Conservation (phyloP, 2,113 vertebrate genomes). For the Capreolus pygargus region DNA sequence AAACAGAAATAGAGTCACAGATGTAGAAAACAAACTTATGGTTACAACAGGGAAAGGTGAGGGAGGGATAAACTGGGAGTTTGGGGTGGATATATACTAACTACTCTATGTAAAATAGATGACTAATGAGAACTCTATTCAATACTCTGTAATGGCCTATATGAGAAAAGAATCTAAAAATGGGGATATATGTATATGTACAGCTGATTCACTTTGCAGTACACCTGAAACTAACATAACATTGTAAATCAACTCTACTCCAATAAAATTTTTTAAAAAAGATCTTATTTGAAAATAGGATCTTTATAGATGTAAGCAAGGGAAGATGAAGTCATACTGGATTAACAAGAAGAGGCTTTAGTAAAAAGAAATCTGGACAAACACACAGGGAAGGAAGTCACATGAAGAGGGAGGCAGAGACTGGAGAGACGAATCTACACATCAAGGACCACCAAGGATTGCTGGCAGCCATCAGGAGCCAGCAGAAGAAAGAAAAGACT, state of each 20-base stretch:
- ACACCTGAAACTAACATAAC: neutral
- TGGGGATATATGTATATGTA: neutral
- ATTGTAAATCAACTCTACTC: neutral
- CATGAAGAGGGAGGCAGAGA: neutral
- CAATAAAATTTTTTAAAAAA: neutral
- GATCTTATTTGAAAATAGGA: neutral
- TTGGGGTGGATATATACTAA: neutral
- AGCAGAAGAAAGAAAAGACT: too few species aligned
- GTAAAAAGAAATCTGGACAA: too few species aligned
- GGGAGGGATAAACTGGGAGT: neutral
- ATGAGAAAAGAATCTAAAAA: neutral
- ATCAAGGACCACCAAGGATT: too few species aligned
- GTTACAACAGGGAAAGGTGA: neutral
- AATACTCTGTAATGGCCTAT: neutral
- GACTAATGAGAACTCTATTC: neutral
- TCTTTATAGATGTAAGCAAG: neutral
- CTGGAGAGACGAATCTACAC: rapidly evolving
- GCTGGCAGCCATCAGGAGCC: neutral
- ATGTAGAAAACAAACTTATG: neutral
- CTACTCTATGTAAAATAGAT: neutral
- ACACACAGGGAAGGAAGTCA: neutral
- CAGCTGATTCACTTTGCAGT: neutral
- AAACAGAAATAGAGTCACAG: neutral
- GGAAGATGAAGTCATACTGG: neutral
- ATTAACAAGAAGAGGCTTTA: neutral